Percentiles rank a stretch among this genome's conserved stretches.
phyloP scores from a whole-genome alignment of 2,113 vertebrate species.

The Antechinus stuartii region DNA sequence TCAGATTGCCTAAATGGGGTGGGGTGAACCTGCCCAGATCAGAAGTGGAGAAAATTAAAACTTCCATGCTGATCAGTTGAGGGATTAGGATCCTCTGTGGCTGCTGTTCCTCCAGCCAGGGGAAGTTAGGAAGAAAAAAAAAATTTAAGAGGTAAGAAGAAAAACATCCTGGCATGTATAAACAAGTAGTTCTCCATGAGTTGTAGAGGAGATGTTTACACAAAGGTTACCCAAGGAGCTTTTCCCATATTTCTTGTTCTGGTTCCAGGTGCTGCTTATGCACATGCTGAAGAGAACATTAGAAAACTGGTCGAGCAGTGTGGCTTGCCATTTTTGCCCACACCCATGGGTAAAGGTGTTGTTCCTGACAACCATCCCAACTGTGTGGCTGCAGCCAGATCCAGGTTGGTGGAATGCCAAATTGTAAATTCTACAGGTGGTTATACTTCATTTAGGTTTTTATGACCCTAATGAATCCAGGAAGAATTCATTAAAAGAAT shows the following conservation, averaged over 20 bases:
- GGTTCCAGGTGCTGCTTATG: conserved; percentile 92
- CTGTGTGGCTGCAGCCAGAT: conserved; percentile 95
- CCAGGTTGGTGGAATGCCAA: conserved; percentile 85
- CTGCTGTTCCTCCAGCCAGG: background rate
- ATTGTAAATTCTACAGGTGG: conserved; percentile 54
- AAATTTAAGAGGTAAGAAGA: background rate
- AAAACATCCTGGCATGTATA: background rate
- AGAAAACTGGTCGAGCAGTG: conserved; percentile 89
- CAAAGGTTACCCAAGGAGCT: conserved; percentile 42
- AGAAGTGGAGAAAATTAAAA: background rate
- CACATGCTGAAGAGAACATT: conserved; percentile 89
- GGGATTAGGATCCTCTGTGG: background rate
- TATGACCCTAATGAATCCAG: conserved; percentile 17
- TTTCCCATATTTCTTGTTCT: conserved; percentile 55
- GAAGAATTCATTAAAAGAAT: conserved; percentile 32
- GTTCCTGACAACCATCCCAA: conserved; percentile 93
- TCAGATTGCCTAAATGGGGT: background rate
- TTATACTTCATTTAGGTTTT: conserved; percentile 13
- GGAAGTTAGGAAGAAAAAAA: background rate
- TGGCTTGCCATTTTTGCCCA: conserved; percentile 94
- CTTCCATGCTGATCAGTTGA: background rate
- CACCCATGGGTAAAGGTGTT: conserved; percentile 98
- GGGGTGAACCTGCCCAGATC: background rate
- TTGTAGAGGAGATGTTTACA: background rate
- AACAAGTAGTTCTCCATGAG: background rate